Conservation (phyloP, 30 jellyfish, hydroid and myxozoan genomes). For the Aurelia sp. region DNA sequence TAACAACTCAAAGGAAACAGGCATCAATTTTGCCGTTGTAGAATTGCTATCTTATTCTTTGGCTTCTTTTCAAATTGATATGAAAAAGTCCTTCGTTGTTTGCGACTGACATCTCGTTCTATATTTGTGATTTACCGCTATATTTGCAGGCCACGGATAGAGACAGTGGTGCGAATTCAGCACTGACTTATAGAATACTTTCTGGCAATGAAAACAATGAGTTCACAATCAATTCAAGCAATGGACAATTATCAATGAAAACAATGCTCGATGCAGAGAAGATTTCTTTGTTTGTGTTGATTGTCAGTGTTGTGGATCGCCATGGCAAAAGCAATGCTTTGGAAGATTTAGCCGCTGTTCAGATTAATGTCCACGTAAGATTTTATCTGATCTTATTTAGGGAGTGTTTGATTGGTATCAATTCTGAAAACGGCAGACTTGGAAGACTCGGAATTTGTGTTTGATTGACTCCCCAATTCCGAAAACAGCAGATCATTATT, state of each 20-base stretch:
- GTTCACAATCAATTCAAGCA: conserved; percentile 34
- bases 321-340: conserved; percentile 3
- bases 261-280: conserved; percentile 50
- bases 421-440: too few species aligned
- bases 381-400: not conserved
- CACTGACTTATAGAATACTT: conserved; percentile 48
- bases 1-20: too few species aligned
- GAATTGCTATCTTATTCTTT: too few species aligned
- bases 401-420: too few species aligned
- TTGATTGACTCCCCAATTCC: too few species aligned
- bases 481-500: too few species aligned
- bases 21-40: too few species aligned
- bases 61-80: too few species aligned
- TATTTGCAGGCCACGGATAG: conserved; percentile 66
- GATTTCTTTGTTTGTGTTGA: conserved; percentile 4
- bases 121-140: not conserved
- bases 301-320: conserved; percentile 52
- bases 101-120: too few species aligned
- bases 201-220: conserved; percentile 53
- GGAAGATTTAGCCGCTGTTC: conserved; percentile 73
- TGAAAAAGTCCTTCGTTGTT: too few species aligned
- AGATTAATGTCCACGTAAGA: conserved; percentile 18
- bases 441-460: too few species aligned
- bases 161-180: conserved; percentile 84
- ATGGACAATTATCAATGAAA: conserved; percentile 36